Evolutionary conservation across 1,140 invertebrate genomes (phyloP), one percentile per base, ranked within the genome.

Genomic region (Ooceraea biroi): DNA sequence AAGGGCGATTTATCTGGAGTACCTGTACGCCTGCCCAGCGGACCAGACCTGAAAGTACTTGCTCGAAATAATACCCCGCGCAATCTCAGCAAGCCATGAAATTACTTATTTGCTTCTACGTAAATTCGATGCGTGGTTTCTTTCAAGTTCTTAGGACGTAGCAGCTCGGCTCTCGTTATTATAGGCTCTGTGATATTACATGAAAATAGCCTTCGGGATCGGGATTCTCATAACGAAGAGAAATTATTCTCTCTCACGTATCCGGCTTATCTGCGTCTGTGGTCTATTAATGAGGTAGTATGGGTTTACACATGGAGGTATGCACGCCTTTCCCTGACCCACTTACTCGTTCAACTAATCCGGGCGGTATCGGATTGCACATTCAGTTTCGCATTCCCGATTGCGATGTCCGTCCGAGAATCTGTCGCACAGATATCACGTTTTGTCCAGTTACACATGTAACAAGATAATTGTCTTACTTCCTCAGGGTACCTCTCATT

Each of bases 241-340:
- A 8, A 36, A 22, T 19, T 25, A 4, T 61, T 14, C 10, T 17
- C 19, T 55, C 19, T 52, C 48, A 2, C 11, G 25, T 8, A 57
- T 27, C 46, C 12, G 46, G 11, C n/a, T 8, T 57, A 17, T 71
- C 50, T 4, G 41, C 12, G 60, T 14, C 3, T 30, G 27, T 46
- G 36, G 25, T 30, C 63, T 78, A 68, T 55, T 61, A 77, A 66
- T 60, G 50, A 80, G 52, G 74, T 80, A 78, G n/a, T 80, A 48
- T 61, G 14, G 50, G 74, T 80, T 84, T 48, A 61, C 5, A 78
- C 19, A n/a, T 41, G 63, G 55, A 7, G 36, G 36, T 36, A 12
- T 57, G 17, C 41, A 74, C 41, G 72, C 74, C 61, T 84, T 68
- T 84, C 74, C 11, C 50, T 78, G 82, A 80, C 82, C 73, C 27